phyloP scores from a whole-genome alignment of 2,888 invertebrate genomes.

The Epinotia ramella region DNA sequence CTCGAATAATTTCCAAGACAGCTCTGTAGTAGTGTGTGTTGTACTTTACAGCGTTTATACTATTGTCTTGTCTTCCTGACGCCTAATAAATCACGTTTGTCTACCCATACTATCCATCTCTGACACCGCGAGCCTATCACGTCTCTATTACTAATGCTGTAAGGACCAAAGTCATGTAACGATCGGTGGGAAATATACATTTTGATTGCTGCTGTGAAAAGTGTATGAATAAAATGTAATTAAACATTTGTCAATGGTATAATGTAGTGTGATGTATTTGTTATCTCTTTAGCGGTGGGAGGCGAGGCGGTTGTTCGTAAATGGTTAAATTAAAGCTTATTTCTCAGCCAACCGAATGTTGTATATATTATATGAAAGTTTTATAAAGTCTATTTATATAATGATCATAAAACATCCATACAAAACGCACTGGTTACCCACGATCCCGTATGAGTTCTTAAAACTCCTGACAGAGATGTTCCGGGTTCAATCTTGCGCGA shows the following conservation, averaged over 20 bases:
- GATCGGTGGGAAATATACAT: constrained; percentile 15
- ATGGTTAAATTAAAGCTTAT: too few relatives aligned
- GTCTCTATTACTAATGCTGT: constrained; percentile 3
- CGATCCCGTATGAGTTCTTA: neutral
- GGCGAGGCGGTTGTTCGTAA: neutral
- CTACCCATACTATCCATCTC: constrained; percentile 32
- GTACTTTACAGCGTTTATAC: constrained; percentile 51
- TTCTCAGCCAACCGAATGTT: too few relatives aligned
- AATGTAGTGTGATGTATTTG: neutral
- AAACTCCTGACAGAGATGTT: constrained; percentile 26
- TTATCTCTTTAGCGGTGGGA: neutral
- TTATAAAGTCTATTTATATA: neutral
- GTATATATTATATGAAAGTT: too few relatives aligned
- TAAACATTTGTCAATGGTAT: constrained; percentile 5
- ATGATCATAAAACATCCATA: neutral
- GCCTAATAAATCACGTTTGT: constrained; percentile 51
- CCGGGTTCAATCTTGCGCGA: constrained; percentile 42
- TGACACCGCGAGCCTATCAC: constrained; percentile 13
- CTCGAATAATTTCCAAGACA: constrained; percentile 29
- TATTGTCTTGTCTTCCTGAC: constrained; percentile 54
- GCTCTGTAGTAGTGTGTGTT: constrained; percentile 45
- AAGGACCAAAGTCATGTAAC: constrained; percentile 1
- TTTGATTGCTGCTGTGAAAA: constrained; percentile 31
- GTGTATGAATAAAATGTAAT: constrained; percentile 33
- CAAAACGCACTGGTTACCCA: neutral